phyloP scores from a whole-genome alignment of 2,113 vertebrate genomes.

The Tiliqua scincoides region DNA sequence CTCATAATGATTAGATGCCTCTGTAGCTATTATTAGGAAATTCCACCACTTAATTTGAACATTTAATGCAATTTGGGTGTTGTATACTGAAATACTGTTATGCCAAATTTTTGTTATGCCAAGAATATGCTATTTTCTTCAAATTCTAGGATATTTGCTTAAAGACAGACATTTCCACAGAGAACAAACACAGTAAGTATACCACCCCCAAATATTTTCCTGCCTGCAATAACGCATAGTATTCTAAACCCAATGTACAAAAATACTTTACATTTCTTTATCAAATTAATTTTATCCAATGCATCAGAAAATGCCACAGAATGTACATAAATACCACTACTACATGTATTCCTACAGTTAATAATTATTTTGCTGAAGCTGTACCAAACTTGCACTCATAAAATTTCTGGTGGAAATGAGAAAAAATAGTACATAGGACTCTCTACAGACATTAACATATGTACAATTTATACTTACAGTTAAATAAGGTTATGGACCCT shows the following conservation, averaged over 20 bases:
- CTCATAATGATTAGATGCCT: background rate
- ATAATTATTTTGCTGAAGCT: background rate
- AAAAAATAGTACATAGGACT: background rate
- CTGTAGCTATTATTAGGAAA: background rate
- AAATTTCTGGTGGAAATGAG: background rate
- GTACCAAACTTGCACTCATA: background rate
- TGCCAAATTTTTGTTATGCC: background rate
- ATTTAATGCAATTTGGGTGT: conserved; percentile 8
- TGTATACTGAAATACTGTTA: background rate
- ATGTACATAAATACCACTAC: background rate
- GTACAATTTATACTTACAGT: too few species aligned
- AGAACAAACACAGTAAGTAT: background rate
- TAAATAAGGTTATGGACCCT: too few species aligned
- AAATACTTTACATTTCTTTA: background rate
- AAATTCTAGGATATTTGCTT: background rate
- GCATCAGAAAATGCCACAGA: background rate
- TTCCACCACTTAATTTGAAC: background rate
- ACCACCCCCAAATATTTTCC: background rate
- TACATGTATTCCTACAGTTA: background rate
- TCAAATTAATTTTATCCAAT: background rate
- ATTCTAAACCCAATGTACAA: background rate
- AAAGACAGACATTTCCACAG: background rate
- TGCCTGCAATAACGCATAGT: background rate
- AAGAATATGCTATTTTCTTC: background rate
- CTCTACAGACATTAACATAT: too few species aligned